phyloP scores from a whole-genome alignment of 2,113 vertebrate genomes.

The Oenanthe oenanthe region DNA sequence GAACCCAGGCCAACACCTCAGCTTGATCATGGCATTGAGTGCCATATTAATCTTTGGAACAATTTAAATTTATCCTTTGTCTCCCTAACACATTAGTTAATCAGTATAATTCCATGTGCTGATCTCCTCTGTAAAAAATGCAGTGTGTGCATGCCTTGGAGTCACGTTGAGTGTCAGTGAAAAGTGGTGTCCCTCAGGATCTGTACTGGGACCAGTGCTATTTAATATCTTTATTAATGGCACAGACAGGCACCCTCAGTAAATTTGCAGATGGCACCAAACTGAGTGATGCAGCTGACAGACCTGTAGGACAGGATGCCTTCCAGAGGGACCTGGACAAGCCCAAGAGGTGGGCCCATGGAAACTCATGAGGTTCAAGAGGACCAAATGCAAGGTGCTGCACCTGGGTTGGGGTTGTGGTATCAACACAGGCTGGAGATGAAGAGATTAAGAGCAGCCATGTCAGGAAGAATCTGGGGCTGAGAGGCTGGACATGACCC shows the following conservation, averaged over 20 bases:
- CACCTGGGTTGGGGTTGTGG: not conserved
- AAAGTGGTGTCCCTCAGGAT: not conserved
- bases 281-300: not conserved
- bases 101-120: not conserved
- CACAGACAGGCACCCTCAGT: not conserved
- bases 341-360: not conserved
- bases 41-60: not conserved
- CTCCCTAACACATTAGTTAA: not conserved
- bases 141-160: rapidly evolving
- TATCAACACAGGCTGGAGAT: not conserved
- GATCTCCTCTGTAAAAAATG: not conserved
- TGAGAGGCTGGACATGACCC: not conserved
- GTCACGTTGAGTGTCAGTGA: not conserved
- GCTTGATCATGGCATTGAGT: too few species aligned
- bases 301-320: not conserved
- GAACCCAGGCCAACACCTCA: too few species aligned
- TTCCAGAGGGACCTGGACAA: not conserved
- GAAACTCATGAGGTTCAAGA: not conserved
- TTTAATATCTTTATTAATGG: not conserved
- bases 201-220: not conserved
- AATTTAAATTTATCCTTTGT: not conserved
- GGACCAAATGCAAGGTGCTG: not conserved
- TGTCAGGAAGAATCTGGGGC: not conserved
- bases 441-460: not conserved
- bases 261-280: not conserved